Evolutionary conservation across 2,888 invertebrate genomes (phyloP).

Genomic region (Ochropleura leucogaster): DNA sequence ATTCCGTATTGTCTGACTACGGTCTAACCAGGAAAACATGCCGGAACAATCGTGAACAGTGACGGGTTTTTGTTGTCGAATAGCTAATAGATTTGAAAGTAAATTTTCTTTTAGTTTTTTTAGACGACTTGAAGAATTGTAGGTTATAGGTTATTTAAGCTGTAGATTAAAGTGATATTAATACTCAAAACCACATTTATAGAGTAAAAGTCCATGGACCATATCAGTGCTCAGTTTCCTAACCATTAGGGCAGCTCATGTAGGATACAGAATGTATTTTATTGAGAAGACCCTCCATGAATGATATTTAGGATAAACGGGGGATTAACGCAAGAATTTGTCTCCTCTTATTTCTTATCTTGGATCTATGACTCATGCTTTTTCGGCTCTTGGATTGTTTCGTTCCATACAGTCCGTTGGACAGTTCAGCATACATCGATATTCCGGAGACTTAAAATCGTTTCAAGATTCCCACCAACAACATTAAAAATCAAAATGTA

Average conservation of each 20-base stretch:
- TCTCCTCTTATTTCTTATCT: background rate
- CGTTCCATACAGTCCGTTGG: background rate
- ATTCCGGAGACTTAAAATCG: background rate
- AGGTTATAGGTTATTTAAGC: background rate
- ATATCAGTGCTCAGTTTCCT: background rate
- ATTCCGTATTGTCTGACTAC: background rate
- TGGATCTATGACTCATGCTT: background rate
- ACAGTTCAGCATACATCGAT: background rate
- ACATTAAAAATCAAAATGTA: background rate
- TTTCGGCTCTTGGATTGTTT: too few species aligned
- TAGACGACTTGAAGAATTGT: background rate
- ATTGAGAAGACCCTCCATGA: background rate
- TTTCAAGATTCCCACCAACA: constrained; percentile 2
- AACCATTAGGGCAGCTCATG: background rate
- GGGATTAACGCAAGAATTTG: background rate
- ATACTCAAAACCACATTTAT: background rate
- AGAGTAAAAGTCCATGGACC: background rate
- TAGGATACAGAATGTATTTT: background rate
- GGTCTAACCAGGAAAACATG: constrained; percentile 33
- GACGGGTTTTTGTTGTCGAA: constrained; percentile 21
- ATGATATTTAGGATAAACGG: background rate
- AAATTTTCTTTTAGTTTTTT: background rate
- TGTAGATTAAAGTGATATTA: background rate
- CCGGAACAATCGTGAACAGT: constrained; percentile 17
- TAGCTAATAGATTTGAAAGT: constrained; percentile 11